Percentiles rank a stretch among this genome's conserved stretches.
Evolutionary conservation across 2,797 vertebrate genomes (phyloP).

Genomic region (Decapterus maruadsi): DNA sequence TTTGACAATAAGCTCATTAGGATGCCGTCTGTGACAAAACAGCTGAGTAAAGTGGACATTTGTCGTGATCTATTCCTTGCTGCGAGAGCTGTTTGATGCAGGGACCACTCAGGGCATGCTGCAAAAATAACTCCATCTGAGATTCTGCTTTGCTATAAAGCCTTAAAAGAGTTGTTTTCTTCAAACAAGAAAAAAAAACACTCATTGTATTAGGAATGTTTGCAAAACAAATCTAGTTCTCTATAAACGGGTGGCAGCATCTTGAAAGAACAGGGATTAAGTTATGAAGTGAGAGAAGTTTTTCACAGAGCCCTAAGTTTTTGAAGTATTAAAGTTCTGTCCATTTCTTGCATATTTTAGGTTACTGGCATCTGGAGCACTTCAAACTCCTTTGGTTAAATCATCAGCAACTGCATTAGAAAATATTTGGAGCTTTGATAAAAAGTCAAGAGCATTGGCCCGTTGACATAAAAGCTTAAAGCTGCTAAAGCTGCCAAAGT

Average conservation of each 20-base stretch:
- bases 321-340: not conserved
- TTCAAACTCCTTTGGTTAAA: not conserved
- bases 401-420: not conserved
- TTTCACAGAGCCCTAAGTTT: not conserved
- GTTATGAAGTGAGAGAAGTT: not conserved
- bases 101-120: conserved; percentile 1
- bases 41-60: conserved; percentile 53
- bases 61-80: conserved; percentile 35
- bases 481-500: not conserved
- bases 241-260: not conserved
- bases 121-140: conserved; percentile 9
- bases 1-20: conserved; percentile 50
- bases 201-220: not conserved
- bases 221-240: conserved; percentile 16
- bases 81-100: conserved; percentile 21
- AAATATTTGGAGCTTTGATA: not conserved
- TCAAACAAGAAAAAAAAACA: conserved; percentile 8
- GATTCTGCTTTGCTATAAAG: not conserved
- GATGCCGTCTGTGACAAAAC: conserved; percentile 39
- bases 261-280: not conserved
- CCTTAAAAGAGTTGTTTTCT: conserved; percentile 6
- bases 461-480: not conserved
- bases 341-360: not conserved
- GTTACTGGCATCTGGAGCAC: not conserved
- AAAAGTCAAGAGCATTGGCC: not conserved